Evolutionary conservation across 2,888 invertebrate genomes (phyloP).

Genomic region (Siphlonurus alternatus): DNA sequence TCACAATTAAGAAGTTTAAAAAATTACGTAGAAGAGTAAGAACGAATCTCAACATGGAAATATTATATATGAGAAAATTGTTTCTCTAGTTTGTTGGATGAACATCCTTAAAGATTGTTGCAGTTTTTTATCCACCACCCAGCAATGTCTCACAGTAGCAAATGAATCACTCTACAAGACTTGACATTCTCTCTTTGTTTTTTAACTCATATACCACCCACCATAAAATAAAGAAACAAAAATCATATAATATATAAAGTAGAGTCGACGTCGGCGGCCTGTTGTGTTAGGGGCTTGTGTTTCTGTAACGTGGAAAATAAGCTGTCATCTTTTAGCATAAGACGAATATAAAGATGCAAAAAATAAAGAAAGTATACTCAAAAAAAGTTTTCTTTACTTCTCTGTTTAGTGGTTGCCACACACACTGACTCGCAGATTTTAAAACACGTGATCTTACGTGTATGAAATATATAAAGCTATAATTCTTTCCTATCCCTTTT

Average conservation of each 20-base stretch:
- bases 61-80: no score
- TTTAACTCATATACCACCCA: not conserved
- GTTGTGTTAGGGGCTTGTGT: not conserved
- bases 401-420: not conserved
- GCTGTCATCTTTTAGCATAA: not conserved
- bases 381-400: no score
- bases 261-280: no score
- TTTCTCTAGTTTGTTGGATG: no score
- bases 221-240: not conserved
- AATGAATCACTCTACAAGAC: not conserved
- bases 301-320: not conserved
- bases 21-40: no score
- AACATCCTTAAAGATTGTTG: no score
- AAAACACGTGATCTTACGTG: not conserved
- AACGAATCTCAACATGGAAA: no score
- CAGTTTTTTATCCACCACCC: not conserved
- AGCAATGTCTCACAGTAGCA: not conserved
- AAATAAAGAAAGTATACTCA: no score
- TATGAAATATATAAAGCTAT: not conserved
- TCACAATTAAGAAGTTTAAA: no score
- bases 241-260: no score
- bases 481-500: not conserved
- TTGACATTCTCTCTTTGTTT: not conserved
- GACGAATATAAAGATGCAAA: not conserved
- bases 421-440: not conserved